Evolutionary conservation across 2,888 invertebrate species (phyloP).

Genomic region (Kryphioiulus occultus): DNA sequence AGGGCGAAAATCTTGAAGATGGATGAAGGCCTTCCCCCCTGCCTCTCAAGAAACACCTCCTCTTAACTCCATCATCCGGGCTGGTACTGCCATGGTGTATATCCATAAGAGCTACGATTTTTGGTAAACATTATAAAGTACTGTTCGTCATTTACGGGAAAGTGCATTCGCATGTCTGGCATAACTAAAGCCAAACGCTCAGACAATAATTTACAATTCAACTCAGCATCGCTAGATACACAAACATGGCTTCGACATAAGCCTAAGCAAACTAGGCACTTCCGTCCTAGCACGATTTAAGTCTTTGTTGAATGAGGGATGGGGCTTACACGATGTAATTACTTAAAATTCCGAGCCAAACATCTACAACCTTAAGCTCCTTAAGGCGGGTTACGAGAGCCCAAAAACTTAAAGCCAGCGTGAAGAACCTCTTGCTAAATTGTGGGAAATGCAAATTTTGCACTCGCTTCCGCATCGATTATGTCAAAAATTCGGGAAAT

Average conservation of each 20-base stretch:
- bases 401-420: neutral
- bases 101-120: neutral
- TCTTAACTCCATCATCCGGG: neutral
- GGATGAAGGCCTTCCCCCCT: neutral
- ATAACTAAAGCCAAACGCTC: neutral
- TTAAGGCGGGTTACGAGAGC: neutral
- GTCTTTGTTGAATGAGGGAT: conserved; percentile 8
- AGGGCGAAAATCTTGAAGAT: neutral
- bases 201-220: conserved; percentile 23
- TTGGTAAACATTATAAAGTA: neutral
- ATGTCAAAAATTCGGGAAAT: neutral
- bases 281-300: neutral
- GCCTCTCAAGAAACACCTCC: neutral
- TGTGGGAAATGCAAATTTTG: neutral
- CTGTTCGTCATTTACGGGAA: conserved; percentile 7
- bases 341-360: conserved; percentile 9
- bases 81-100: neutral
- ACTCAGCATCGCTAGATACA: neutral
- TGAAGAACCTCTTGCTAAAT: neutral
- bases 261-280: neutral
- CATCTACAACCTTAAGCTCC: conserved; percentile 16
- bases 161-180: conserved; percentile 16
- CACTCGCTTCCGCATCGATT: neutral
- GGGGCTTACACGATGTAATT: conserved; percentile 10
- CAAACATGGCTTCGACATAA: neutral